Evolutionary conservation across 2,113 vertebrate species (phyloP).

Genomic region (Lagopus leucura): DNA sequence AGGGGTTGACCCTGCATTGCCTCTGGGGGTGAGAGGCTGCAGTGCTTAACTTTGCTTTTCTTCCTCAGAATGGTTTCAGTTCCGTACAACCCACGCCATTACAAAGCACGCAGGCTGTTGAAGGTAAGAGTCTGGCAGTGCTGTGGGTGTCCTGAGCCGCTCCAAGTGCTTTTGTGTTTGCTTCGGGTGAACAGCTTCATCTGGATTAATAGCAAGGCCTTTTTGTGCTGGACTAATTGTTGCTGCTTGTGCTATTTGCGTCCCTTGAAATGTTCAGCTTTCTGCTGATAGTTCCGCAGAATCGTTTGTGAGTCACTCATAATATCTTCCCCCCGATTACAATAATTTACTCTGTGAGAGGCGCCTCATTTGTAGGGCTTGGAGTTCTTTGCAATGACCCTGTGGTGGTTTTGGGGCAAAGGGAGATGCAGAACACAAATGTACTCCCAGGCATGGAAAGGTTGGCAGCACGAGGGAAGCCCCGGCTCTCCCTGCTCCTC

Average conservation of each 20-base stretch:
- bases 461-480: background rate
- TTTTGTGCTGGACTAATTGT: background rate
- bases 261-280: background rate
- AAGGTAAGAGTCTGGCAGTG: slow-evolving; percentile 81
- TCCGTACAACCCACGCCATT: slow-evolving; percentile 90
- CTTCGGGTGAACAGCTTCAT: background rate
- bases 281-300: background rate
- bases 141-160: background rate
- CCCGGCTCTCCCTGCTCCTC: background rate
- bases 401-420: background rate
- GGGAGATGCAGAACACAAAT: fast-evolving
- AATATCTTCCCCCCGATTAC: background rate
- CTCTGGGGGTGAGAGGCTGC: background rate
- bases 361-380: background rate
- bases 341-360: background rate
- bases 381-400: background rate
- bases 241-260: background rate
- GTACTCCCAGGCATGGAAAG: background rate
- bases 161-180: fast-evolving
- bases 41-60: background rate
- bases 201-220: background rate
- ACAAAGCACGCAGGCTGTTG: slow-evolving; percentile 87
- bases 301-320: background rate
- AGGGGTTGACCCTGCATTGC: background rate
- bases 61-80: slow-evolving; percentile 91